Evolutionary conservation across 2,888 invertebrate genomes (phyloP), one percentile per base, ranked within the genome.

Genomic region (Taphrorychus bicolor): DNA sequence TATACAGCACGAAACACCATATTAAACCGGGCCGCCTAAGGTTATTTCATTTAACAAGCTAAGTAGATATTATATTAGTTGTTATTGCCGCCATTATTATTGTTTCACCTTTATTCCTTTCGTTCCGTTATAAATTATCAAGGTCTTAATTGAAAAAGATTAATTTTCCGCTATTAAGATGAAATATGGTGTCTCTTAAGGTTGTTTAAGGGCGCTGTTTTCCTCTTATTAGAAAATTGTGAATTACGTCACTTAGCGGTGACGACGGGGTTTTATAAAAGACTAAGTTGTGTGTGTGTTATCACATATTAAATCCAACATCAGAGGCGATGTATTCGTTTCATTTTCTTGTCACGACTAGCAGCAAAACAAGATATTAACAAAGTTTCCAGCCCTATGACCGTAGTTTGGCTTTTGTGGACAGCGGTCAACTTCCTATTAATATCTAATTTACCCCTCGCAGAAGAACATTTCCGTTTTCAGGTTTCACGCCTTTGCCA

Each of bases 331-430:
- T 48, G 51, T 42, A 61, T 70, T 64, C 63, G 71, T 75, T 77
- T 76, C 69, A 74, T 75, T 77, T 77, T 75, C 77, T 70, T 72
- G 74, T 76, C 77, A 77, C 76, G 77, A 73, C 72, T 71, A 71
- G 73, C 72, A 19, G 59, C 76, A 75, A 76, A 76, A 76, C 77
- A 76, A 77, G 76, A 77, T 77, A 77, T 77, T 77, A 77, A 77
- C 77, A 77, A 77, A 77, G 76, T 77, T 77, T 76, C 71, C 70
- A 71, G 70, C 70, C 72, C 70, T 70, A 69, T 68, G 63, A 66
- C 70, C 70, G 70, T 64, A 67, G 67, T 70, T 70, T 59, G 60
- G 67, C 59, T 64, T 62, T 66, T 66, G 67, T 53, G 73, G 73
- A 73, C 72, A 73, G 60, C 69, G 71, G 71, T 69, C 69, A 66